phyloP scores from a whole-genome alignment of 2,113 vertebrate genomes.

The Athene noctua region DNA sequence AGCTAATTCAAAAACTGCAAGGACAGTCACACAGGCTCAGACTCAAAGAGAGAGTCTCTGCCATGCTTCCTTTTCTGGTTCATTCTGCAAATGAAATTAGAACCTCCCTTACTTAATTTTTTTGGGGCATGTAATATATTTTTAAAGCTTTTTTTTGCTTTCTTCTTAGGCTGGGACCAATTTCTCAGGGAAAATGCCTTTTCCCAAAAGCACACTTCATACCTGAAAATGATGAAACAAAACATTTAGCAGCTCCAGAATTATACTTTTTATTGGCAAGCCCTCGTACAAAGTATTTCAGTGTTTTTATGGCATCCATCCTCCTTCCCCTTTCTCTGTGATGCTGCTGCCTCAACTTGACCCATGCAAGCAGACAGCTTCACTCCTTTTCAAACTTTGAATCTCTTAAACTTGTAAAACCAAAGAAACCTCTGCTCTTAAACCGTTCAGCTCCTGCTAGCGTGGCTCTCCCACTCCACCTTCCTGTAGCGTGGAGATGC shows the following conservation, averaged over 20 bases:
- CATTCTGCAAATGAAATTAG: neutral
- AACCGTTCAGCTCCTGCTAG: accelerated
- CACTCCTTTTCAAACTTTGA: neutral
- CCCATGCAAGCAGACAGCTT: neutral
- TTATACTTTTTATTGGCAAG: neutral
- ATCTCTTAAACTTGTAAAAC: neutral
- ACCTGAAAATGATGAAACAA: neutral
- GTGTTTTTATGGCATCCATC: neutral
- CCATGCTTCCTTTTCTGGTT: neutral
- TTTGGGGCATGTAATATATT: neutral
- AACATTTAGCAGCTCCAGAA: neutral
- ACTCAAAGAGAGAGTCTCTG: neutral
- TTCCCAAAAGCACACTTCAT: neutral
- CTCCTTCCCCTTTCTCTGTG: neutral
- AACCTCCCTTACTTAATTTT: slow-evolving; percentile 17
- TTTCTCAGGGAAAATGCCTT: neutral
- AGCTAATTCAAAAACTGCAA: neutral
- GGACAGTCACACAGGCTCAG: neutral
- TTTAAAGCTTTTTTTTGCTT: neutral
- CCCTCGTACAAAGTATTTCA: neutral
- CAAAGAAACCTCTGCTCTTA: neutral
- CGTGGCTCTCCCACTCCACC: slow-evolving; percentile 56
- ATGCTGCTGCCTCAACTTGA: neutral
- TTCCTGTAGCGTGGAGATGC: slow-evolving; percentile 7
- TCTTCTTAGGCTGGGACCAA: neutral